phyloP scores from a whole-genome alignment of 2,888 invertebrate species.

The Apocheima hispidaria region DNA sequence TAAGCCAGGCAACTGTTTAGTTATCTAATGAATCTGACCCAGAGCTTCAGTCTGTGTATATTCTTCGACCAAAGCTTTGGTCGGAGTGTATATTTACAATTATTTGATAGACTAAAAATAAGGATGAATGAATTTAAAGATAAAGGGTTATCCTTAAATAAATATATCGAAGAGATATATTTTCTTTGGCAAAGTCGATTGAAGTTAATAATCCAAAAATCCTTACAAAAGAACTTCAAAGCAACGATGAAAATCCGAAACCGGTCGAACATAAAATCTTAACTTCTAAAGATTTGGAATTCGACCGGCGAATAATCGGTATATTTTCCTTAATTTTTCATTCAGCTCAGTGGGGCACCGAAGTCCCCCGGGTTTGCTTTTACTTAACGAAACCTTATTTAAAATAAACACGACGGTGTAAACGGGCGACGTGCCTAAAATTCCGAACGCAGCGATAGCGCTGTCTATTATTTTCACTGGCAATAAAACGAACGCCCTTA shows the following conservation, averaged over 20 bases:
- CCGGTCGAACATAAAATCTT: constrained; percentile 17
- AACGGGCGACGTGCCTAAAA: constrained; percentile 78
- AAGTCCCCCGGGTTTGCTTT: constrained; percentile 75
- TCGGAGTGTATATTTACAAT: no score
- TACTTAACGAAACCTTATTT: constrained; percentile 82
- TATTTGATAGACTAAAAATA: no score
- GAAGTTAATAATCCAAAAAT: background rate
- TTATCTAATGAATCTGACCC: background rate
- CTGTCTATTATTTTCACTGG: constrained; percentile 71
- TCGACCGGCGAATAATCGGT: constrained; percentile 55
- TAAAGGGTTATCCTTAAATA: no score
- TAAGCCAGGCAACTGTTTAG: background rate
- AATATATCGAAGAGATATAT: background rate
- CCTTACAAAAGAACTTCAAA: constrained; percentile 9
- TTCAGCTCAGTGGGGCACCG: constrained; percentile 67
- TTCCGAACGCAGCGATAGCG: constrained; percentile 67
- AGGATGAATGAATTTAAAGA: no score
- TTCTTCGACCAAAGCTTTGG: no score
- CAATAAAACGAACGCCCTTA: constrained; percentile 64
- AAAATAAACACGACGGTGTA: constrained; percentile 82
- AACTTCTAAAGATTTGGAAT: constrained; percentile 32
- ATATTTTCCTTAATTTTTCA: constrained; percentile 79
- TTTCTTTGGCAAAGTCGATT: constrained; percentile 1
- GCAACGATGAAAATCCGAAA: constrained; percentile 1
- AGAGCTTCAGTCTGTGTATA: no score